Base-by-base conservation (phyloP, 1,140 invertebrate species). In the Drosophila guanche region DNA sequence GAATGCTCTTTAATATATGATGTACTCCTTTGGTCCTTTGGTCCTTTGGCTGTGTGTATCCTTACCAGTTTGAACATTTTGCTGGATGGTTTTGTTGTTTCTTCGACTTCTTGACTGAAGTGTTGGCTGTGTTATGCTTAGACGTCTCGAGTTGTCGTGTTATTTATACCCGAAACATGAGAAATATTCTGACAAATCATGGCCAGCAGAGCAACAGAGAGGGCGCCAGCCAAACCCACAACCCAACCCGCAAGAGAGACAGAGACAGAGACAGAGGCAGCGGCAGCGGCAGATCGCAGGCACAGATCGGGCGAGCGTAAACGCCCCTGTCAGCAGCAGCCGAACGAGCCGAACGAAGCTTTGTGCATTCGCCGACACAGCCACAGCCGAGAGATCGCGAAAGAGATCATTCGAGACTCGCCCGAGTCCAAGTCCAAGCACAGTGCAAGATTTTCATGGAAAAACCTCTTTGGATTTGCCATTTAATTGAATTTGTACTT, bases 61-160 rank as follows among this genome's bases (percentile, higher is more conserved):
- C 90, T 91, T 91, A 91, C 90, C 90, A 91, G 74, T 76, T 91
- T 91, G 80, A 91, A 91, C 90, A 91, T 91, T 69, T 91, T 91
- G 74, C 43, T 69, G 61, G 50, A 56, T 73, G 51, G 54, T 27
- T 71, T 52, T 12, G 42, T 33, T 29, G 33, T 5, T 60, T 48
- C 51, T 69, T 50, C 47, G 61, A 79, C 67, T 88, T 71, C 83
- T 86, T 86, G 77, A 55, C 58, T 67, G 70, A 78, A 81, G 70
- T 70, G 83, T 62, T 72, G 85, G 86, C 47, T 75, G 67, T 74
- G 89, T 83, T 90, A 84, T 90, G 89, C 48, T 77, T 79, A 27
- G 53, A 71, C 54, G 52, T 66, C 53, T 45, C 62, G 47, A 25
- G 33, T 40, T 60, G 77, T n/a, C 48, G 70, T 48, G 56, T 74